A percentile compares a stretch with the other conserved stretches of the same genome.
These are phyloP conservation scores for Sitta carolinensis DNA, from an alignment of 2,797 vertebrate species.

Conservation along the genomic window DNA sequence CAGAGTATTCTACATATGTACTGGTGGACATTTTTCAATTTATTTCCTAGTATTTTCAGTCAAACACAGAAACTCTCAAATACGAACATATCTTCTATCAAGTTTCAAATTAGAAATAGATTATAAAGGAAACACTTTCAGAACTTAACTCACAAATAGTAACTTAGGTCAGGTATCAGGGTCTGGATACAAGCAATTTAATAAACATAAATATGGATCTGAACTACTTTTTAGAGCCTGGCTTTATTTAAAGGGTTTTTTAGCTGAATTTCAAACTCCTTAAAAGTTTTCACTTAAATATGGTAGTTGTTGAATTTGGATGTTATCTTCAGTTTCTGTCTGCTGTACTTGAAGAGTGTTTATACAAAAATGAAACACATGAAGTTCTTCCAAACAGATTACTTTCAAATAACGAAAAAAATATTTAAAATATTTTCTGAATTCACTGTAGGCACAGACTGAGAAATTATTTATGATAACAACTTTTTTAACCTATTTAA, in stretches of 20 bases:
- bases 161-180: neutral
- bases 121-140: constrained; percentile 48
- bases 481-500: constrained; percentile 39
- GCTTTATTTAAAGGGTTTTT: neutral
- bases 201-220: neutral
- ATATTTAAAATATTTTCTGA: neutral
- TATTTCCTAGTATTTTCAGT: neutral
- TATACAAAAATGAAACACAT: neutral
- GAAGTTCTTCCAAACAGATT: neutral
- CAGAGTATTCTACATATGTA: neutral
- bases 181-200: neutral
- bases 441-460: neutral
- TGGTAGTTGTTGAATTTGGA: neutral
- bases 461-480: constrained; percentile 19
- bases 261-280: neutral
- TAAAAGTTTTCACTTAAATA: neutral
- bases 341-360: constrained; percentile 3
- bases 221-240: neutral
- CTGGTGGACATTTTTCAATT: neutral
- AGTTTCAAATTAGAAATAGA: constrained; percentile 42
- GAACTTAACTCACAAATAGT: constrained; percentile 42
- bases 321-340: constrained; percentile 5
- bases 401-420: constrained; percentile 6
- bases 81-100: neutral
- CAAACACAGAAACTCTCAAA: neutral